phyloP scores from a whole-genome alignment of 2,113 vertebrate species.

The Pelobates fuscus region DNA sequence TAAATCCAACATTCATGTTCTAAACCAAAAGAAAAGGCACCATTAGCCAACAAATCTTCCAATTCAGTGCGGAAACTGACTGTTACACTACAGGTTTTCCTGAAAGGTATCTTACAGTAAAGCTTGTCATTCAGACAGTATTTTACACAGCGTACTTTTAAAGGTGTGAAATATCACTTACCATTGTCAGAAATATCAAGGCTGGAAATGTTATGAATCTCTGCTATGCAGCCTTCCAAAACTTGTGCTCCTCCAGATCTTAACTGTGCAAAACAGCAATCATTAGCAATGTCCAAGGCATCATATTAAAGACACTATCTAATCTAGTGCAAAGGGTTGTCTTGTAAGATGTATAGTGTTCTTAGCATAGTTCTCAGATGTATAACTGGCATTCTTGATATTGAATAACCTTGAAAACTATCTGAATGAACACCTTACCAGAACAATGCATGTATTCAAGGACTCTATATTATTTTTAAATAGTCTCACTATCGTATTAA shows the following conservation, averaged over 20 bases:
- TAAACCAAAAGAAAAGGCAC: too few species aligned
- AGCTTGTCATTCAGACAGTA: not conserved
- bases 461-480: too few species aligned
- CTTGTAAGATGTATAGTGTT: too few species aligned
- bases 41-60: not conserved
- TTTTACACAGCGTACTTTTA: not conserved
- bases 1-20: not conserved
- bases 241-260: conserved; percentile 94
- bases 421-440: too few species aligned
- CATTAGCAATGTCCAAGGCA: too few species aligned
- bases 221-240: conserved; percentile 94
- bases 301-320: too few species aligned
- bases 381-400: too few species aligned
- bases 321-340: too few species aligned
- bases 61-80: not conserved
- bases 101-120: not conserved
- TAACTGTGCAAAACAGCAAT: conserved; percentile 69
- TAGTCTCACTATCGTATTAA: too few species aligned
- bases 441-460: too few species aligned
- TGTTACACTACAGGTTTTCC: not conserved
- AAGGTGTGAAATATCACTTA: conserved; percentile 63
- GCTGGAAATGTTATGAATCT: conserved; percentile 95
- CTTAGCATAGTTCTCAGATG: too few species aligned
- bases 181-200: conserved; percentile 96
- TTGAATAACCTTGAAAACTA: too few species aligned